phyloP scores from a whole-genome alignment of 2,888 invertebrate species.

The Epistrophella euchroma region DNA sequence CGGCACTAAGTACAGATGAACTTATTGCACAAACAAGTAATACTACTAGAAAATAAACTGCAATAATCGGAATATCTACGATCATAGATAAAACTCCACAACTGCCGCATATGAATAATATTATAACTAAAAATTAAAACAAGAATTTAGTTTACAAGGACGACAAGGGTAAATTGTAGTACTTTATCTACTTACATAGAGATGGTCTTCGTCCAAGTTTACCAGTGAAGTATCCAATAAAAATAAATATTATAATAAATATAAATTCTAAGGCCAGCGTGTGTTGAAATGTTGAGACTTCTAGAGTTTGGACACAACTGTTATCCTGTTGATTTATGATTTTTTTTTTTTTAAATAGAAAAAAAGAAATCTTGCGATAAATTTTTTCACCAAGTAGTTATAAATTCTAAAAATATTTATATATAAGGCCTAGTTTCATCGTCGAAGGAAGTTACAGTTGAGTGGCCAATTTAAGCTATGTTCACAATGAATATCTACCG shows the following conservation, averaged over 20 bases:
- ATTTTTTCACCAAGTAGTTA: no score
- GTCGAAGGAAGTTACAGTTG: no score
- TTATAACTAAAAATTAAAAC: constrained; percentile 47
- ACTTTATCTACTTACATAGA: constrained; percentile 69
- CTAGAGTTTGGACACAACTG: constrained; percentile 74
- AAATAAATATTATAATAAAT: constrained; percentile 76
- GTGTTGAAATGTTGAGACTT: constrained; percentile 79
- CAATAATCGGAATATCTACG: constrained; percentile 54
- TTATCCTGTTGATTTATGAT: constrained; percentile 1
- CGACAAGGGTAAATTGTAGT: not conserved
- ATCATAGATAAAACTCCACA: constrained; percentile 47
- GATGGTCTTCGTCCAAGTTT: constrained; percentile 77
- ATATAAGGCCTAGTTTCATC: no score
- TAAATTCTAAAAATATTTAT: no score
- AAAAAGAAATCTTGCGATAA: no score
- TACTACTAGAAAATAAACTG: constrained; percentile 51
- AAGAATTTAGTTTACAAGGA: not conserved
- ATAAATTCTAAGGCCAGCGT: constrained; percentile 79
- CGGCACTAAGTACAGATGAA: constrained; percentile 54
- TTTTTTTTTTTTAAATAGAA: no score
- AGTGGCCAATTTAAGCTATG: no score
- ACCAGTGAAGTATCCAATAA: constrained; percentile 77
- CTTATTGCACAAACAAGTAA: constrained; percentile 51
- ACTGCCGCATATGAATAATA: constrained; percentile 50
- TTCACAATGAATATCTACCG: no score